phyloP scores from a whole-genome alignment of 2,797 vertebrate genomes.

The Gymnoscopelus microlampas region DNA sequence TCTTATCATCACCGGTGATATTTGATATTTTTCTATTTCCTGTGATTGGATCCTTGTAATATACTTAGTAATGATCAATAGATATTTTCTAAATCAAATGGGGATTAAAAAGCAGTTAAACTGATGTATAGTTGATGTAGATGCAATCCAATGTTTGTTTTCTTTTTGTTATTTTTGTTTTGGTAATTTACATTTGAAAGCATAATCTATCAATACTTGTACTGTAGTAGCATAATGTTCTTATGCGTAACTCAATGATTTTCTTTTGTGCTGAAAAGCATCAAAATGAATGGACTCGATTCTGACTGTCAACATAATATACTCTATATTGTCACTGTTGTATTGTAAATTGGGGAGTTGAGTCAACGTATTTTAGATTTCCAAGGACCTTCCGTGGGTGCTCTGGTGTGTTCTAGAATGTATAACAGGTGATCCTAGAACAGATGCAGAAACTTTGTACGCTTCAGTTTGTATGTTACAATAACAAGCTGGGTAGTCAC shows the following conservation, averaged over 20 bases:
- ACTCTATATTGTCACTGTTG: constrained; percentile 76
- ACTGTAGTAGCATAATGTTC: constrained; percentile 77
- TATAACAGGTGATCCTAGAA: constrained; percentile 70
- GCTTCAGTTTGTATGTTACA: constrained; percentile 69
- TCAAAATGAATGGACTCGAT: constrained; percentile 68
- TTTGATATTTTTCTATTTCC: constrained; percentile 88
- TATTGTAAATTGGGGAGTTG: constrained; percentile 71
- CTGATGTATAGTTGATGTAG: constrained; percentile 82
- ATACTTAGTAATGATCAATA: constrained; percentile 84
- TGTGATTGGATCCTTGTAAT: constrained; percentile 83
- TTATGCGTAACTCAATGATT: constrained; percentile 67
- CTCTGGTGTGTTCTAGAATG: constrained; percentile 72
- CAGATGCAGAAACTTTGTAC: constrained; percentile 61
- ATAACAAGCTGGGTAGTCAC: constrained; percentile 66
- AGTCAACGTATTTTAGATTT: constrained; percentile 65
- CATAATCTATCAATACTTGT: constrained; percentile 77
- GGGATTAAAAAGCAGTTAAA: constrained; percentile 77
- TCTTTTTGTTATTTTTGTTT: constrained; percentile 68
- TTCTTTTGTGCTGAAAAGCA: constrained; percentile 54
- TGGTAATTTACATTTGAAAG: constrained; percentile 76
- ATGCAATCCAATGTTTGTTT: constrained; percentile 78
- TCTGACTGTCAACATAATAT: constrained; percentile 63
- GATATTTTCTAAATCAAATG: constrained; percentile 86
- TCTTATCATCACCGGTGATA: constrained; percentile 84
- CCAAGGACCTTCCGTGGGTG: constrained; percentile 66